Evolutionary conservation across 2,113 vertebrate species (phyloP), one percentile per base, ranked within the genome.

Genomic region (Spea bombifrons): DNA sequence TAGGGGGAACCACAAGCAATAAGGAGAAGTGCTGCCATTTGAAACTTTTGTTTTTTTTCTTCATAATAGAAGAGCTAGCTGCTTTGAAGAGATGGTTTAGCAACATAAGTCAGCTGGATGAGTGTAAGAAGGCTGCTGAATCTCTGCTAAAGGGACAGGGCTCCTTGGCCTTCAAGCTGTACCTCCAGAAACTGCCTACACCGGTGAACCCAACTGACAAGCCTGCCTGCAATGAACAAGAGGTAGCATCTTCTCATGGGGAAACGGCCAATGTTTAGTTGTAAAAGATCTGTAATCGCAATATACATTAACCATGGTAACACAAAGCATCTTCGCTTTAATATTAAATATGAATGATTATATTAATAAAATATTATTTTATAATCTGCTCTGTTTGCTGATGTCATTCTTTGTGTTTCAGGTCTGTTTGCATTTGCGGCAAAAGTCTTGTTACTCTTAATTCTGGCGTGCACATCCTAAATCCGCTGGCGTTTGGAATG

Each of bases 141-240:
- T 88, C 86, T 0, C 84, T 95, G 71, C 84, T 96, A 65, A 86
- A 88, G 71, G 93, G 90, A 55, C 86, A 87, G 83, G 92, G 87
- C 0, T 66, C 84, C 81, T 84, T 89, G 85, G 89, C 88, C 49
- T 86, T 96, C 84, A 94, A 91, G 84, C 75, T 82, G 75, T 94
- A 91, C 84, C 88, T 97, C 82, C 95, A 96, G 81, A 95, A 88
- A 80, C 93, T 94, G 75, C 92, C 94, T 7, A 84, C 81, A 0
- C 89, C 90, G 5, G 84, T 78, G 73, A 81, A 75, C 49, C 2
- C 81, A 72, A 64, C 80, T 83, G 86, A 87, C 83, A 90, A 69
- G 43, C 75, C 70, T 72, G 75, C 88, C 81, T 92, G 86, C 72
- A 90, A 90, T 13, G 91, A 84, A 52, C 87, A 30, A 30, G 30